Conservation (phyloP, 2,888 invertebrate genomes). For the Habrosyne pyritoides region DNA sequence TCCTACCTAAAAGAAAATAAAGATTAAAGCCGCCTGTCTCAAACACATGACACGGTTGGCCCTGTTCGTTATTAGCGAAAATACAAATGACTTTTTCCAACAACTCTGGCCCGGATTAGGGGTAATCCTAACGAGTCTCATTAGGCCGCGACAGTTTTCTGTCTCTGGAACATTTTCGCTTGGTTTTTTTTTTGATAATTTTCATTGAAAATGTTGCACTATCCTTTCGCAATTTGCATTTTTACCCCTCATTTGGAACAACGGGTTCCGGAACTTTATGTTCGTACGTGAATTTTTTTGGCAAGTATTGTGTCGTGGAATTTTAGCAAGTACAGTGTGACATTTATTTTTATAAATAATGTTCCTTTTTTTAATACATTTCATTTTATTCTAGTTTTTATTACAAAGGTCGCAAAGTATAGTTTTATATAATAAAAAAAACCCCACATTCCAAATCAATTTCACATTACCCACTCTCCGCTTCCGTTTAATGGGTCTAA, state of each 20-base stretch:
- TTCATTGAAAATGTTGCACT: slow-evolving; percentile 12
- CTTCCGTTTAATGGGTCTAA: slow-evolving; percentile 43
- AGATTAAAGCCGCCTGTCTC: neutral
- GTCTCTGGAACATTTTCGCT: slow-evolving; percentile 8
- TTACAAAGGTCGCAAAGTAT: neutral
- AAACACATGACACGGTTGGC: slow-evolving; percentile 3
- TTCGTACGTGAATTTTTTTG: neutral
- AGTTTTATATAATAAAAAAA: neutral
- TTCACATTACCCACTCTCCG: slow-evolving; percentile 41
- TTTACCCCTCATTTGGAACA: neutral
- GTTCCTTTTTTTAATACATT: too few species aligned
- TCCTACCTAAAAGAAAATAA: neutral
- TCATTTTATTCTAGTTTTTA: too few species aligned
- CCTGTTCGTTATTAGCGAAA: slow-evolving; percentile 21
- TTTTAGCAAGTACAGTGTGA: too few species aligned
- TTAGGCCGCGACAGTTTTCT: slow-evolving; percentile 28
- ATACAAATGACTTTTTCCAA: slow-evolving; percentile 35
- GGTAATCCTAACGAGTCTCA: slow-evolving; percentile 50
- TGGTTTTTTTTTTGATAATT: slow-evolving; percentile 7
- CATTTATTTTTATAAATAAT: too few species aligned
- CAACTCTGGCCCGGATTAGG: slow-evolving; percentile 34
- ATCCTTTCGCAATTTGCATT: slow-evolving; percentile 14
- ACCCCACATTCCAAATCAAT: slow-evolving; percentile 32
- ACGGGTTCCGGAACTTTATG: neutral
- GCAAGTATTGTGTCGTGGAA: too few species aligned